Evolutionary conservation across 2,113 vertebrate species (phyloP).

Genomic region (Mus pahari): DNA sequence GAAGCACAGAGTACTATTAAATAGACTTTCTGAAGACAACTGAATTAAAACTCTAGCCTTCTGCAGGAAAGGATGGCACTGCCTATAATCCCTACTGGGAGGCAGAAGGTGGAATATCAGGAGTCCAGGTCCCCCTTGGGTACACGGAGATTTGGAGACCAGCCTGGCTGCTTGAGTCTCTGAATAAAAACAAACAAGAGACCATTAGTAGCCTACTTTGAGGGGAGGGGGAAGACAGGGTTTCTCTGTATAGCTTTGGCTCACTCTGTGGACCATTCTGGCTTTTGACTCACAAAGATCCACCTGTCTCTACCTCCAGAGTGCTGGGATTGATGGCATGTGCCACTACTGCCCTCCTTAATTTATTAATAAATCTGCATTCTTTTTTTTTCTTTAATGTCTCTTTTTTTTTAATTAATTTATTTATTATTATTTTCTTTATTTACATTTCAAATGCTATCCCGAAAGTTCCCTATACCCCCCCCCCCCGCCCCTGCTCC

Average conservation of each 20-base stretch:
- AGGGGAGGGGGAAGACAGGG: background rate
- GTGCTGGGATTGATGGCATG: background rate
- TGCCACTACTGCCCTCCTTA: background rate
- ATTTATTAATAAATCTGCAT: slow-evolving; percentile 25
- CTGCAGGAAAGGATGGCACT: background rate
- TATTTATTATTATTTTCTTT: too few species aligned
- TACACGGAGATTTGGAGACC: background rate
- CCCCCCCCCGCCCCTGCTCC: too few species aligned
- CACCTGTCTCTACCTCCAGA: background rate
- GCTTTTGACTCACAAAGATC: background rate
- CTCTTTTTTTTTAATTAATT: too few species aligned
- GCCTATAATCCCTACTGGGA: background rate
- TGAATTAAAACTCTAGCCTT: slow-evolving; percentile 38
- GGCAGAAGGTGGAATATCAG: background rate
- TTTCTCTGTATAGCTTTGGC: background rate
- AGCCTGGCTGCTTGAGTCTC: background rate
- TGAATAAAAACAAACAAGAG: background rate
- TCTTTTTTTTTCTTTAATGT: too few species aligned
- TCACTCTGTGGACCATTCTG: background rate
- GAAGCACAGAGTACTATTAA: slow-evolving; percentile 14
- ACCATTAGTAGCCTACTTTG: background rate
- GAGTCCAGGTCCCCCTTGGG: background rate
- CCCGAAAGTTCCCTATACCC: too few species aligned
- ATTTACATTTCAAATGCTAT: too few species aligned
- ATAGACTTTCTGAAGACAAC: slow-evolving; percentile 1